phyloP scores from a whole-genome alignment of 2,797 vertebrate genomes.

The Pseudomugil tenellus region DNA sequence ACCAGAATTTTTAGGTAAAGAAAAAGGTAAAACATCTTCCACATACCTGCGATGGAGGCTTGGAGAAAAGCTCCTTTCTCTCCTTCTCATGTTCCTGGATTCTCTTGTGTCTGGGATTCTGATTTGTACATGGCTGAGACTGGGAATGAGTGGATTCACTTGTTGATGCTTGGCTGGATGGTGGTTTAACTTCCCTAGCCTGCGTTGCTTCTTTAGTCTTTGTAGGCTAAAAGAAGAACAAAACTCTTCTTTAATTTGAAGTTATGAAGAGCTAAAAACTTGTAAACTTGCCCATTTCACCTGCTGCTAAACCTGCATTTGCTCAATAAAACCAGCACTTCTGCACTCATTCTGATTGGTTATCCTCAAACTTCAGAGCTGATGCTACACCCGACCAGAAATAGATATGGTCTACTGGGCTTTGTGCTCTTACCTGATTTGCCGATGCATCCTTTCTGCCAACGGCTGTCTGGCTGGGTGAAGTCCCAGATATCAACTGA shows the following conservation, averaged over 20 bases:
- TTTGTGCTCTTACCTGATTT: slow-evolving; percentile 81
- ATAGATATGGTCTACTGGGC: no score
- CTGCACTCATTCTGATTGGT: no score
- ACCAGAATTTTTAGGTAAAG: no score
- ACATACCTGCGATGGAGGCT: slow-evolving; percentile 85
- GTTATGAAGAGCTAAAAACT: no score
- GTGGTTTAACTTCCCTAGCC: slow-evolving; percentile 81
- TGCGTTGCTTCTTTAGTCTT: slow-evolving; percentile 86
- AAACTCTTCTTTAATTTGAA: not conserved
- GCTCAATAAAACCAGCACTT: no score
- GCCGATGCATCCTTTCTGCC: slow-evolving; percentile 84
- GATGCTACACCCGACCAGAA: no score
- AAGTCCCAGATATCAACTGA: slow-evolving; percentile 72
- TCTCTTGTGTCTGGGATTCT: slow-evolving; percentile 85
- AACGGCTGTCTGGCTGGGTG: slow-evolving; percentile 80
- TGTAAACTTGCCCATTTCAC: no score
- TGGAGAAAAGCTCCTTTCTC: slow-evolving; percentile 91
- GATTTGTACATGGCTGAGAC: slow-evolving; percentile 59
- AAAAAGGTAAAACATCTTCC: not conserved
- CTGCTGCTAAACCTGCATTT: no score
- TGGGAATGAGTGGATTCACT: slow-evolving; percentile 76
- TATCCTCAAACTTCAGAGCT: no score
- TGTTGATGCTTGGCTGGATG: slow-evolving; percentile 36
- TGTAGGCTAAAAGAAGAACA: slow-evolving; percentile 65
- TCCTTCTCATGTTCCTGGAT: slow-evolving; percentile 93